phyloP scores from a whole-genome alignment of 2,797 vertebrate species.

The Schizothorax lantsangensis region DNA sequence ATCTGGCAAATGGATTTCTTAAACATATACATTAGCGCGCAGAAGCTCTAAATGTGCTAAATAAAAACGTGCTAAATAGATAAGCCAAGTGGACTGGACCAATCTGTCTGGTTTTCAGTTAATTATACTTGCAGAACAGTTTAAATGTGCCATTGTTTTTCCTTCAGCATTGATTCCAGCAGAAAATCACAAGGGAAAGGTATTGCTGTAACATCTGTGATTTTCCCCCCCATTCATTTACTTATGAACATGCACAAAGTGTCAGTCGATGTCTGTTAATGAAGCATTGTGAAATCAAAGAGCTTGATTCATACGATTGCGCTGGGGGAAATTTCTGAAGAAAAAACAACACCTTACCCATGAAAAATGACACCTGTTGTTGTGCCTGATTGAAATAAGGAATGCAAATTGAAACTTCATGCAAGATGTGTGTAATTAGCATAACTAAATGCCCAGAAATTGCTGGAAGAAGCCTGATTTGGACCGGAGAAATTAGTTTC shows the following conservation, averaged over 20 bases:
- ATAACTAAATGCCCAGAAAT: conserved; percentile 44
- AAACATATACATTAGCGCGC: conserved; percentile 24
- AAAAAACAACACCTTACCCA: conserved; percentile 18
- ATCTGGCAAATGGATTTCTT: neutral
- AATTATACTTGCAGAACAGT: conserved; percentile 26
- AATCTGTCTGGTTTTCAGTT: conserved; percentile 10
- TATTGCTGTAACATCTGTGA: neutral
- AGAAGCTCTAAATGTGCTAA: neutral
- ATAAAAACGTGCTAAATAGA: neutral
- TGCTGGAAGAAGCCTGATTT: conserved; percentile 7
- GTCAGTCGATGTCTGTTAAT: conserved; percentile 23
- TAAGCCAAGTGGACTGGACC: conserved; percentile 6
- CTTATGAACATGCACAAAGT: neutral
- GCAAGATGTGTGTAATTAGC: conserved; percentile 31
- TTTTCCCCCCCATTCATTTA: neutral
- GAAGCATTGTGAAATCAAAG: conserved; percentile 42
- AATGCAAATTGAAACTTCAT: conserved; percentile 45
- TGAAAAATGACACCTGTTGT: conserved; percentile 44
- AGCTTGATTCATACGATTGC: conserved; percentile 37
- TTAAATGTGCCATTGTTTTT: conserved; percentile 8
- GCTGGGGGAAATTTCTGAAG: neutral
- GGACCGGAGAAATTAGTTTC: neutral
- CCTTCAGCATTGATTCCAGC: conserved; percentile 2
- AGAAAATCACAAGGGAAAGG: conserved; percentile 4
- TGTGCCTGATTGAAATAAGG: conserved; percentile 45